Conservation (phyloP, 2,113 vertebrate species). For the Corvus moneduloides region DNA sequence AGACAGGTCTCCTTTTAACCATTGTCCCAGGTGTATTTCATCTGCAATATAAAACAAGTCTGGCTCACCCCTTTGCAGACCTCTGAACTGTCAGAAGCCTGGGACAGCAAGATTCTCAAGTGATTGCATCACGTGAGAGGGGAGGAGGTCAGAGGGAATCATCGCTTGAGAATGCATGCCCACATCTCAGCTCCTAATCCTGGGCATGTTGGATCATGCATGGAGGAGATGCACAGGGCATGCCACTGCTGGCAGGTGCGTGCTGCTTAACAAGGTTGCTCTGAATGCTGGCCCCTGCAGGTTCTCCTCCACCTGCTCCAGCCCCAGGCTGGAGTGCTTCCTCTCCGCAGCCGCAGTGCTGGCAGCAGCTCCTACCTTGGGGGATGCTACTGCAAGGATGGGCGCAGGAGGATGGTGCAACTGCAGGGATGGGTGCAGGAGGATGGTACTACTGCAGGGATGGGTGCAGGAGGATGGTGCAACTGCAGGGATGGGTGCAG, state of each 20-base stretch:
- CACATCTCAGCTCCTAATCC: neutral
- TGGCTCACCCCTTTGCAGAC: neutral
- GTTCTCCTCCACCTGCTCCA: conserved; percentile 29
- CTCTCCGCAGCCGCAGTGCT: neutral
- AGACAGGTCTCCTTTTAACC: neutral
- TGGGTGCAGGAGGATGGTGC: neutral
- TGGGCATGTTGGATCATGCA: neutral
- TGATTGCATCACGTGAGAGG: neutral
- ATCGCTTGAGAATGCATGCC: conserved; percentile 7
- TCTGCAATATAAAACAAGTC: neutral
- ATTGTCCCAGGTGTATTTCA: neutral
- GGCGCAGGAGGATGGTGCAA: accelerated
- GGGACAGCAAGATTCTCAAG: neutral
- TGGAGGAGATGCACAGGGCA: neutral
- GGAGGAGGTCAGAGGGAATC: conserved; percentile 36
- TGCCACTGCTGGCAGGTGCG: neutral
- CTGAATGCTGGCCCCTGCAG: neutral
- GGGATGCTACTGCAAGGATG: neutral
- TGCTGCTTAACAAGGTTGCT: neutral
- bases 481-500: neutral
- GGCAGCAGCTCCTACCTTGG: neutral
- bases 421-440: neutral
- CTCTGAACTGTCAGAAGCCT: neutral
- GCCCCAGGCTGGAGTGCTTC: neutral
- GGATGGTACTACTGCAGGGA: neutral